Conservation (phyloP, 2,113 vertebrate genomes). For the Cacatua alba region DNA sequence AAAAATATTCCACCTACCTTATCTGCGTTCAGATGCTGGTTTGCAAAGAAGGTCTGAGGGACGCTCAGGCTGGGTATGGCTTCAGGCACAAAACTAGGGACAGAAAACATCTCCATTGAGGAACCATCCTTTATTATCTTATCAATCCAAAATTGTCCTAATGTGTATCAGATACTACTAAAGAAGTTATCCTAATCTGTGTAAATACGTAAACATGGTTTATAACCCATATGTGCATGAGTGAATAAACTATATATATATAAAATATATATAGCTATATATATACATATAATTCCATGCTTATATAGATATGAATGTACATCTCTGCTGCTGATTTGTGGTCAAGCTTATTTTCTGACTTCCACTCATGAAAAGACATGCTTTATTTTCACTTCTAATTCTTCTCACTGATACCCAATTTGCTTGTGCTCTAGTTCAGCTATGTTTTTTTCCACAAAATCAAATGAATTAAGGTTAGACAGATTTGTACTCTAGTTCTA, state of each 20-base stretch:
- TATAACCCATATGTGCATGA: neutral
- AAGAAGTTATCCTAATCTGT: neutral
- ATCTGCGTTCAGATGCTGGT: fast-evolving
- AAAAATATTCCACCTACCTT: neutral
- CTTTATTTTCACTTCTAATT: neutral
- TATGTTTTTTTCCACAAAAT: neutral
- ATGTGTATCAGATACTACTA: neutral
- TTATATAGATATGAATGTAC: neutral
- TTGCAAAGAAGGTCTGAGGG: neutral
- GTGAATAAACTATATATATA: neutral
- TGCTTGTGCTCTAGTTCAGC: neutral
- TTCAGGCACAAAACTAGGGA: neutral
- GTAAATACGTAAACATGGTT: neutral
- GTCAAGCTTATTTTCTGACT: neutral
- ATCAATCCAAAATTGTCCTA: neutral
- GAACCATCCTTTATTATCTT: neutral
- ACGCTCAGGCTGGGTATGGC: neutral
- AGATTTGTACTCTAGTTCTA: neutral
- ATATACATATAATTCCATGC: neutral
- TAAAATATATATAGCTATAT: neutral
- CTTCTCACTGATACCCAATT: neutral
- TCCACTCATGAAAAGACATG: neutral
- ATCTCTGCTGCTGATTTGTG: neutral
- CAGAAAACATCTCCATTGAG: neutral
- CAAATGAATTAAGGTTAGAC: neutral